A percentile compares a stretch with the other conserved stretches of the same genome.
phyloP scores from a whole-genome alignment of 2,797 vertebrate species.

The Coranthus polyacanthus region DNA sequence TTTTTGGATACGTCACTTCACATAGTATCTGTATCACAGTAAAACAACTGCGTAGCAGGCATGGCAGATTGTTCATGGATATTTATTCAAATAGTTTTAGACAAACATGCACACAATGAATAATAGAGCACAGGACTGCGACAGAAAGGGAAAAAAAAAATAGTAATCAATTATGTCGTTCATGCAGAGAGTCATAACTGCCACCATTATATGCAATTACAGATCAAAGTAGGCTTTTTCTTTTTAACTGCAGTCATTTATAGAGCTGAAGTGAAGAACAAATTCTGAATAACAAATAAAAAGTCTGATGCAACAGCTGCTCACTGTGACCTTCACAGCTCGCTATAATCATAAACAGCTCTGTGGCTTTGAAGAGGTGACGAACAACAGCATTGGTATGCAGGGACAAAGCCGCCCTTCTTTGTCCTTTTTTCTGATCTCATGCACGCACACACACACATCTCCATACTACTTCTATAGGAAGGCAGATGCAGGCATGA shows the following conservation, averaged over 20 bases:
- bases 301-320: slow-evolving; percentile 53
- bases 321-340: slow-evolving; percentile 59
- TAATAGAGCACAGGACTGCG: slow-evolving; percentile 1
- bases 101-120: background rate
- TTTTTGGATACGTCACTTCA: too few species aligned
- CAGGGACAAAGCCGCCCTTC: slow-evolving; percentile 42
- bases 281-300: slow-evolving; percentile 49
- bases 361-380: slow-evolving; percentile 50
- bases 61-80: too few species aligned
- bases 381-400: slow-evolving; percentile 42
- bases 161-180: slow-evolving; percentile 34
- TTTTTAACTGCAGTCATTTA: slow-evolving; percentile 30
- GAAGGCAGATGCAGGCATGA: slow-evolving; percentile 11
- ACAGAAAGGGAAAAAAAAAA: background rate
- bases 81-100: too few species aligned
- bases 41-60: too few species aligned
- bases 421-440: slow-evolving; percentile 34
- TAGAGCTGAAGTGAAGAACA: slow-evolving; percentile 19
- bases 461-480: slow-evolving; percentile 9
- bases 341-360: slow-evolving; percentile 40
- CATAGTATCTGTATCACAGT: too few species aligned
- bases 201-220: slow-evolving; percentile 31
- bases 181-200: slow-evolving; percentile 25
- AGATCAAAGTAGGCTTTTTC: slow-evolving; percentile 40
- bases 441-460: slow-evolving; percentile 17